These are phyloP conservation scores for Phyllopteryx taeniolatus DNA, from an alignment of 2,113 vertebrate genomes.

Conservation along the genomic window DNA sequence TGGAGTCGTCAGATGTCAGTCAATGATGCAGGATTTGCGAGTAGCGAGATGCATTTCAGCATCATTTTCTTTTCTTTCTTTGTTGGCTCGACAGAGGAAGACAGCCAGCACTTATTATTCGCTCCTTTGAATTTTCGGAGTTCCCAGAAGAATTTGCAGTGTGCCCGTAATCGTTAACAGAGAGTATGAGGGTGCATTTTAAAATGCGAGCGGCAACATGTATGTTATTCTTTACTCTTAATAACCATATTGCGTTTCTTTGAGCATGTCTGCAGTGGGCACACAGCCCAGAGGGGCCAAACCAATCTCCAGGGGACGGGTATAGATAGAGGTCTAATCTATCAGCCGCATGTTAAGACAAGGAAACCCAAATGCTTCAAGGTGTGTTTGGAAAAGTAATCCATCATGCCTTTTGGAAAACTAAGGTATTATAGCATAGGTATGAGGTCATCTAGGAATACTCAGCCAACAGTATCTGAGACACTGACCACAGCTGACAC, in stretches of 20 bases:
- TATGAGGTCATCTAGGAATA: slow-evolving; percentile 33
- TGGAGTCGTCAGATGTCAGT: neutral
- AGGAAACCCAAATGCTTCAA: slow-evolving; percentile 25
- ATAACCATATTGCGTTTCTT: neutral
- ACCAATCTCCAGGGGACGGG: slow-evolving; percentile 11
- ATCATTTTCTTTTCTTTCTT: too few species aligned
- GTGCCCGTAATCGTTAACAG: neutral
- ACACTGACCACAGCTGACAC: neutral
- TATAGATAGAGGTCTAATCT: slow-evolving; percentile 25
- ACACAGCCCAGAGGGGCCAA: slow-evolving; percentile 4
- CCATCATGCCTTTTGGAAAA: slow-evolving; percentile 42
- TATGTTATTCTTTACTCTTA: neutral
- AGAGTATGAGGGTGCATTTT: neutral
- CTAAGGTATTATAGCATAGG: slow-evolving; percentile 30
- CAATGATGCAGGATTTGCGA: neutral
- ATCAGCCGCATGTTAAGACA: slow-evolving; percentile 22
- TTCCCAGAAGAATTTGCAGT: neutral
- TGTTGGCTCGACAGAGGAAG: neutral
- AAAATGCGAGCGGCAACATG: neutral
- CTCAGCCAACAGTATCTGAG: neutral
- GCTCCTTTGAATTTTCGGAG: neutral
- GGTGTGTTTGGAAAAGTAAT: slow-evolving; percentile 27
- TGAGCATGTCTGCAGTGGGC: slow-evolving; percentile 1
- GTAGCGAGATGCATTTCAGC: neutral
- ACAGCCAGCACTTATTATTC: neutral